Evolutionary conservation across 2,797 vertebrate species (phyloP), one percentile per base, ranked within the genome.

Genomic region (Natrix natrix): DNA sequence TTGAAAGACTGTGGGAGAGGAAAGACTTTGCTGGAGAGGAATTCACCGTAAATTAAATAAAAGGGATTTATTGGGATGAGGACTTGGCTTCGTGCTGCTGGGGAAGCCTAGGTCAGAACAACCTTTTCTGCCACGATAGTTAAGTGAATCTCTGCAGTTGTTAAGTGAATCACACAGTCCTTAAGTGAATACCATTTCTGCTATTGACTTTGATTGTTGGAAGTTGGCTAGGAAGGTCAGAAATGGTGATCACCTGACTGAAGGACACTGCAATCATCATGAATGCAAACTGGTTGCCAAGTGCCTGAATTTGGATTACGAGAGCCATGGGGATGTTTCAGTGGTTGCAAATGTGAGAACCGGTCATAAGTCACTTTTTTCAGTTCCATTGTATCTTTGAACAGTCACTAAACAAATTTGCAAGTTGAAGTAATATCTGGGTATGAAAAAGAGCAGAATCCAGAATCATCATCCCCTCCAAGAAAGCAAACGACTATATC

Each of bases 401-500:
- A 74, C 32, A 69, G 66, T 32, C n/a, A 37, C 14, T 8, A 17
- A 74, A 74, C 66, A 69, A 69, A 74, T 74, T 74, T 74, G 66
- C n/a, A 32, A 32, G n/a, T 69, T 6, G 43, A 14, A 32, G 12
- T 28, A 66, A 69, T 66, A 16, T 13, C n/a, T 69, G 13, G 17
- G n/a, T 3, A 74, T 17, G 66, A 37, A 37, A 74, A 74, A 74
- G n/a, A 74, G 16, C 66, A 96, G 97, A 95, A 96, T 88, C 83
- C 43, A 2, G 69, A 88, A 28, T 66, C 28, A n/a, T 66, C 28
- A 32, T 22, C 20, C 20, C 20, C 37, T 83, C 74, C 74, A 83
- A 24, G 20, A 83, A 48, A 22, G 20, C 20, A 83, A 48, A 83
- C 43, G 1, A 12, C 8, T 48, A 20, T 37, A 48, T 83, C 8